Base-by-base conservation (phyloP, 2,113 vertebrate genomes). In the Ochotona princeps region DNA sequence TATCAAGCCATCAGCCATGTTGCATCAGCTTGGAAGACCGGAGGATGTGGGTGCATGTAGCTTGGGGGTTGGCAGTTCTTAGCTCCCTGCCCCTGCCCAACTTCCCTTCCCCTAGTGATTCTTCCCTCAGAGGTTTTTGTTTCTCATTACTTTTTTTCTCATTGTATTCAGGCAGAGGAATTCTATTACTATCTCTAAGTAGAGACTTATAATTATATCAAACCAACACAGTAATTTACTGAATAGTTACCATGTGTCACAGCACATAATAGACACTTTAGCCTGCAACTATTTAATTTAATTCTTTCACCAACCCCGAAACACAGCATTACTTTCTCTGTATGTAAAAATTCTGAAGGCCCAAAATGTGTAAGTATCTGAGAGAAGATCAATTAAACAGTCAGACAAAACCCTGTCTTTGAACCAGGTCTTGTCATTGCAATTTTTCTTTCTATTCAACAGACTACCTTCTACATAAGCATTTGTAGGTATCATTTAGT, bases 181-280 rank as follows among this genome's bases (percentile, higher is more conserved):
- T 74, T 91, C 38, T 83, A 75, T 80, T 72, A 82, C 32, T 83
- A 20, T 67, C 32, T 87, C 67, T 61, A 78, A 86, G n/a, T n/a
- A n/a, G n/a, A n/a, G 6, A 18, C 2, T 30, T 76, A 44, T 78
- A 90, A 92, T 79, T 83, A 66, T 21, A 61, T 90, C 30, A 94
- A 79, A 80, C 1, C 18, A 79, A 70, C 13, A 88, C 66, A 86
- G 38, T 67, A n/a, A 80, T 76, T 92, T 92, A 83, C 70, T 67
- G 28, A 76, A 4, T 67, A 25, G 35, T 54, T 94, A 87, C 32
- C 49, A 7, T 23, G 9, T 65, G 78, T 17, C 14, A 65, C 1
- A 75, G 66, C 5, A 60, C 60, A 57, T 75, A 61, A 87, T 35
- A 83, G 54, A 30, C 14, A 75, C 35, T 89, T 83, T 87, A 57